Evolutionary conservation across 2,113 vertebrate species (phyloP).

Genomic region (Anseranas semipalmata): DNA sequence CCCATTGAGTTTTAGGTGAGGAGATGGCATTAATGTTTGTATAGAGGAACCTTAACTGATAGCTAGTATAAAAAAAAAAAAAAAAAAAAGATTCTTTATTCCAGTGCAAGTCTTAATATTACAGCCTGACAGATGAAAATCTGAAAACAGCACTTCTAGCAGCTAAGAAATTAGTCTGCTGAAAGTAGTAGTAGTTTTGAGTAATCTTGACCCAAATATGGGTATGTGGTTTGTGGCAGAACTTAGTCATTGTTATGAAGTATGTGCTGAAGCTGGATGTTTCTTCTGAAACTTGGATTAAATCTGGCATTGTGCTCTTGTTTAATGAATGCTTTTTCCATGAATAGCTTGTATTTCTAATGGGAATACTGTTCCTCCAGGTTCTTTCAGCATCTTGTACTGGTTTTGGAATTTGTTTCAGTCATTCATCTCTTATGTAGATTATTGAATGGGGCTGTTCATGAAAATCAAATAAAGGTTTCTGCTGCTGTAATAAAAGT

Average conservation of each 20-base stretch:
- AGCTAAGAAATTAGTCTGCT: not conserved
- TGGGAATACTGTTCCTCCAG: conserved; percentile 35
- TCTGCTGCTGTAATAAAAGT: conserved; percentile 45
- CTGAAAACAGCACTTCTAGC: not conserved
- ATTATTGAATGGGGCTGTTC: conserved; percentile 40
- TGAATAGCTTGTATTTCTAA: conserved; percentile 1
- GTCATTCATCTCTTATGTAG: conserved; percentile 23
- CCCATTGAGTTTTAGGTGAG: not conserved
- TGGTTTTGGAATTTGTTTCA: conserved; percentile 33
- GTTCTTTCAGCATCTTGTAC: conserved; percentile 8
- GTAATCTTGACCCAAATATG: not conserved
- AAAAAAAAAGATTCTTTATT: not conserved
- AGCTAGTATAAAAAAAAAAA: not conserved
- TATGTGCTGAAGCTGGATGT: conserved; percentile 1
- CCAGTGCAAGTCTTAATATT: not conserved
- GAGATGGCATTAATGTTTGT: not conserved
- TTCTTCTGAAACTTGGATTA: conserved; percentile 18
- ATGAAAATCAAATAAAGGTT: conserved; percentile 59
- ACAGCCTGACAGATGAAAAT: not conserved
- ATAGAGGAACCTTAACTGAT: not conserved
- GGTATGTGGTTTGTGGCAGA: not conserved
- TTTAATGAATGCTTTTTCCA: not conserved
- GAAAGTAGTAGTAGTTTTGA: not conserved
- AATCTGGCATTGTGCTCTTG: not conserved
- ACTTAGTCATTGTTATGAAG: not conserved